Conservation (phyloP, 2,888 invertebrate species). For the Caenorhabditis becei region DNA sequence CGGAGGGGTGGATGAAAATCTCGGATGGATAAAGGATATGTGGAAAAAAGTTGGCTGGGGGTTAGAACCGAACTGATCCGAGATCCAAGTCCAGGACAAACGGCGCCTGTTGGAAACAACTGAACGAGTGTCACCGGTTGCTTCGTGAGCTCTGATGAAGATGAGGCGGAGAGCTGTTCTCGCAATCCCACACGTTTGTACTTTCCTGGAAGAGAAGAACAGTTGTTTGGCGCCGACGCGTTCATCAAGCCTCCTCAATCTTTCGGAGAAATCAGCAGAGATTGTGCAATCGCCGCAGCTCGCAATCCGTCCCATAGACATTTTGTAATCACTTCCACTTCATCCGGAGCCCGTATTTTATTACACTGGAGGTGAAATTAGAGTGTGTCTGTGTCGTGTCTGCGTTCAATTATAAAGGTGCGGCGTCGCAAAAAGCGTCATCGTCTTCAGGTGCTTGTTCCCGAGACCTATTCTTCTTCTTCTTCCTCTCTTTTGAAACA, state of each 20-base stretch:
- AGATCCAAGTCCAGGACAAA: background rate
- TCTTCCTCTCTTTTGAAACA: constrained; percentile 40
- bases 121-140: constrained; percentile 1
- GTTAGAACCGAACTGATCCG: background rate
- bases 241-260: constrained; percentile 35
- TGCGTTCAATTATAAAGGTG: constrained; percentile 49
- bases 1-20: constrained; percentile 5
- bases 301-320: constrained; percentile 7
- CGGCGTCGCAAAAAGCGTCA: constrained; percentile 42
- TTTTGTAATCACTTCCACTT: constrained; percentile 14
- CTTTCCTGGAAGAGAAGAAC: constrained; percentile 46
- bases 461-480: constrained; percentile 10
- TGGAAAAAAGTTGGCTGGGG: background rate
- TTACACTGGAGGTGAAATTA: constrained; percentile 30
- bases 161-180: constrained; percentile 44
- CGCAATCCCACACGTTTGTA: constrained; percentile 57
- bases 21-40: background rate
- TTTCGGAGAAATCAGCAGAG: background rate
- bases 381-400: constrained; percentile 41
- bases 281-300: constrained; percentile 42
- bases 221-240: constrained; percentile 45
- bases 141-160: constrained; percentile 25
- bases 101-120: constrained; percentile 12
- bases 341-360: constrained; percentile 10
- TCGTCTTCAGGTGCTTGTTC: constrained; percentile 7